Evolutionary conservation across 2,113 vertebrate species (phyloP).

Genomic region (Todiramphus saurophagus): DNA sequence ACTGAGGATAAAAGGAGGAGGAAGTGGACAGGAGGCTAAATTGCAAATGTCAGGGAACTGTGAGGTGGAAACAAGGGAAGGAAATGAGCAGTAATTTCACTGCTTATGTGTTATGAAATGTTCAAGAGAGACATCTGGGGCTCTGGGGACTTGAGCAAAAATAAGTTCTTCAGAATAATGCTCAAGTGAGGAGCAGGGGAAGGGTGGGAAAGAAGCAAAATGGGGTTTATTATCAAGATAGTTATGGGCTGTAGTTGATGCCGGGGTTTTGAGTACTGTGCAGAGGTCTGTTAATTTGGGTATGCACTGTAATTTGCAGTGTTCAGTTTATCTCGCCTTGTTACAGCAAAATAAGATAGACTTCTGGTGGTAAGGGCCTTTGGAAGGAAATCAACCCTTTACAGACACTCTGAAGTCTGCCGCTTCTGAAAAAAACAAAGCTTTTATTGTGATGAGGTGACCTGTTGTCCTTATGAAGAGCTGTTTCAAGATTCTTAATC

Average conservation of each 20-base stretch:
- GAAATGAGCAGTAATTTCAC: neutral
- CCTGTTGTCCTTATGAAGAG: neutral
- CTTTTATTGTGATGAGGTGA: neutral
- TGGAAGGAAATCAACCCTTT: neutral
- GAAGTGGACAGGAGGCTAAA: neutral
- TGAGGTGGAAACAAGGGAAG: neutral
- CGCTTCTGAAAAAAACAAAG: neutral
- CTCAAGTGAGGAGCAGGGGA: neutral
- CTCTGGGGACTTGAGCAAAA: accelerated
- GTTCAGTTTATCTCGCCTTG: neutral
- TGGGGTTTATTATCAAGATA: neutral
- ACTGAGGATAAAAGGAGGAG: neutral
- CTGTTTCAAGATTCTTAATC: neutral
- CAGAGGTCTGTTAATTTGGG: neutral
- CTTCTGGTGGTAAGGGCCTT: neutral
- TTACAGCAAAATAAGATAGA: neutral
- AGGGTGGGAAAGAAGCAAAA: neutral
- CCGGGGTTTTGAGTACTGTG: too few relatives aligned
- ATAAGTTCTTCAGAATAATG: neutral
- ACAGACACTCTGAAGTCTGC: neutral
- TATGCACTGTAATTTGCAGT: too few relatives aligned
- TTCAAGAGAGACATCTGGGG: neutral
- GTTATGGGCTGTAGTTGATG: neutral
- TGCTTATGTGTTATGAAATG: neutral
- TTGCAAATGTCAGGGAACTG: neutral